Conservation (phyloP, 2,797 vertebrate genomes). For the Apodemus agrarius region DNA sequence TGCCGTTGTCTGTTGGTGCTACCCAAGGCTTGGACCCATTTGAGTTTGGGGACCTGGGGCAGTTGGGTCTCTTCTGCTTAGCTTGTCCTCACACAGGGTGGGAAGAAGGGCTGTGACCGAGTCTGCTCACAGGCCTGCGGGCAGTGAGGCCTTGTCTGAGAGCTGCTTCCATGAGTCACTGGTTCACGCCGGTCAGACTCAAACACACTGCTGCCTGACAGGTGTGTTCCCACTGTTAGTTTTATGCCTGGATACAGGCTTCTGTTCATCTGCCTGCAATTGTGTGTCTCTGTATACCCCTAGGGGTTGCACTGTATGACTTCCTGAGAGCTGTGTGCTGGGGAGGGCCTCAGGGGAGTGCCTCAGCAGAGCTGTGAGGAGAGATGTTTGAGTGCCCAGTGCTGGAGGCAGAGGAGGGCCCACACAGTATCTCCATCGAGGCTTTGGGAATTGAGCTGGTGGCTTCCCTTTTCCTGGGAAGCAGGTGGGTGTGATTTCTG, state of each 20-base stretch:
- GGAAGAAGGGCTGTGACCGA: accelerated
- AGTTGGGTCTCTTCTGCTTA: too few relatives aligned
- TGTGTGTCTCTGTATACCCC: background rate
- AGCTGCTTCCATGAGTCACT: background rate
- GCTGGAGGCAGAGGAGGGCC: background rate
- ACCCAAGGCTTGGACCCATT: background rate
- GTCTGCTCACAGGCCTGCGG: background rate
- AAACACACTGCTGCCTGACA: background rate
- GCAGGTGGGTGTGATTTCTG: background rate
- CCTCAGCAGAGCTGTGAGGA: background rate
- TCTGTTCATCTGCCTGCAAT: background rate
- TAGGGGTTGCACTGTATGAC: too few relatives aligned
- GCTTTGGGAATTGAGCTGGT: background rate
- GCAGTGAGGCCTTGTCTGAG: background rate
- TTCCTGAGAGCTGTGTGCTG: background rate
- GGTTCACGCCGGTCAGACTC: too few relatives aligned
- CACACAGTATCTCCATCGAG: background rate
- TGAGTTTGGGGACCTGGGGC: background rate
- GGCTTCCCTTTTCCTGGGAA: background rate
- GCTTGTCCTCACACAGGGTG: background rate
- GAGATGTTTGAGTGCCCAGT: background rate
- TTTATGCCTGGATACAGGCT: accelerated
- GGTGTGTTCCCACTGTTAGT: too few relatives aligned
- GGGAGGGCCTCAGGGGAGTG: background rate
- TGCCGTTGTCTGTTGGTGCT: background rate